These are phyloP conservation scores for Subacronicta megacephala DNA, from an alignment of 2,888 invertebrate species.

Conservation along the genomic window DNA sequence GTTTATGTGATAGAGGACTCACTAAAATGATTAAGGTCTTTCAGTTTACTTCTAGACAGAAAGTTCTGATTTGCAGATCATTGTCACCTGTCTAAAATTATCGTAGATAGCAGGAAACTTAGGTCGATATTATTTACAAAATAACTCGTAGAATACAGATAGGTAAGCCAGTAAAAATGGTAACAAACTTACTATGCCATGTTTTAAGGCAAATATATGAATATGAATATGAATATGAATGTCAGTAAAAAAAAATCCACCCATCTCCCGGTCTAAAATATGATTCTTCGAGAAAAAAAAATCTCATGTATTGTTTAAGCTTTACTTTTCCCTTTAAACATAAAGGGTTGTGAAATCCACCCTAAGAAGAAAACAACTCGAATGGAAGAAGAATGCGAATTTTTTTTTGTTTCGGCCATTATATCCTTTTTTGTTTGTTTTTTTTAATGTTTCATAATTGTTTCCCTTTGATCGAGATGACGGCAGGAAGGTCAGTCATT, in stretches of 20 bases:
- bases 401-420: constrained; percentile 64
- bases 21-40: no score
- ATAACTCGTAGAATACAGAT: no score
- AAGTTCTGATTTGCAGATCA: no score
- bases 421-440: constrained; percentile 64
- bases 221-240: no score
- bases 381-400: constrained; percentile 75
- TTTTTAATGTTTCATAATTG: constrained; percentile 63
- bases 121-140: no score
- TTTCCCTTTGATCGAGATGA: constrained; percentile 62
- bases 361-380: constrained; percentile 77
- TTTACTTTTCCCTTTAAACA: constrained; percentile 65
- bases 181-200: no score
- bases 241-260: not conserved
- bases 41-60: no score
- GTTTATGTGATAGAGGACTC: no score
- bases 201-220: no score
- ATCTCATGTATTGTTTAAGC: constrained; percentile 71
- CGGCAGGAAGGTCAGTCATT: constrained; percentile 50
- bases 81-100: no score
- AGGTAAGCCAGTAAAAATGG: no score
- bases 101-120: no score
- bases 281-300: constrained; percentile 64
- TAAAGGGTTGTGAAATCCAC: constrained; percentile 78
- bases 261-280: constrained; percentile 56